Conservation (phyloP, 2,888 invertebrate genomes). For the Leuctra nigra region DNA sequence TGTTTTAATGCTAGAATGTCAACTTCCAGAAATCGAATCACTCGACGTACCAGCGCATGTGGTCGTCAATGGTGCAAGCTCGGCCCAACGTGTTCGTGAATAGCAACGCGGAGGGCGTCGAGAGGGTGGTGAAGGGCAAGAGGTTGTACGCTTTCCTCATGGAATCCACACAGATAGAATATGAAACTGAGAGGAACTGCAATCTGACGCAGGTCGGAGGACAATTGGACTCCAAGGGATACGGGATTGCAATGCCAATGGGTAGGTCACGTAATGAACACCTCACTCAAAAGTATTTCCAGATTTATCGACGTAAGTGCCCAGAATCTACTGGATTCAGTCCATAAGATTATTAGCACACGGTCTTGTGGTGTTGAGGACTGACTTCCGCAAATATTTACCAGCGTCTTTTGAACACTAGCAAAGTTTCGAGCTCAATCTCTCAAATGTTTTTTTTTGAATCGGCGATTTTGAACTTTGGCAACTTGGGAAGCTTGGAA, state of each 20-base stretch:
- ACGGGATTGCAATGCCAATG: slow-evolving; percentile 86
- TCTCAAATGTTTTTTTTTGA: too few relatives aligned
- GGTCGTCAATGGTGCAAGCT: slow-evolving; percentile 82
- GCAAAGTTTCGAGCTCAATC: too few relatives aligned
- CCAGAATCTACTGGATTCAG: too few relatives aligned
- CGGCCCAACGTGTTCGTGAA: slow-evolving; percentile 76
- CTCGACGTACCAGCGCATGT: slow-evolving; percentile 85
- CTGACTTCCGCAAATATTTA: too few relatives aligned
- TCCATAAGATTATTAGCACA: too few relatives aligned
- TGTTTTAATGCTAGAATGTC: too few relatives aligned
- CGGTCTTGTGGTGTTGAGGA: too few relatives aligned
- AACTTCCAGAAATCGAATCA: slow-evolving; percentile 79
- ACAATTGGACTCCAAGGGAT: slow-evolving; percentile 83
- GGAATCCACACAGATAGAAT: slow-evolving; percentile 95
- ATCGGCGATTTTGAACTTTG: too few relatives aligned
- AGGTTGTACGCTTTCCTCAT: slow-evolving; percentile 88
- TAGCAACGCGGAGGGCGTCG: slow-evolving; percentile 80
- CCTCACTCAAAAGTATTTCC: too few relatives aligned
- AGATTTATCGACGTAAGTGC: too few relatives aligned
- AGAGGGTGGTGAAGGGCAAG: slow-evolving; percentile 71
- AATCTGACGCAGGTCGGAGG: slow-evolving; percentile 76
- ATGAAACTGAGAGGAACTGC: slow-evolving; percentile 78
- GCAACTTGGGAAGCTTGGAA: too few relatives aligned
- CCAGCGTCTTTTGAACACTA: too few relatives aligned
- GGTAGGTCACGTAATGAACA: slow-evolving; percentile 60